Conservation (phyloP, 1,140 invertebrate genomes). For the Zaprionus capensis region DNA sequence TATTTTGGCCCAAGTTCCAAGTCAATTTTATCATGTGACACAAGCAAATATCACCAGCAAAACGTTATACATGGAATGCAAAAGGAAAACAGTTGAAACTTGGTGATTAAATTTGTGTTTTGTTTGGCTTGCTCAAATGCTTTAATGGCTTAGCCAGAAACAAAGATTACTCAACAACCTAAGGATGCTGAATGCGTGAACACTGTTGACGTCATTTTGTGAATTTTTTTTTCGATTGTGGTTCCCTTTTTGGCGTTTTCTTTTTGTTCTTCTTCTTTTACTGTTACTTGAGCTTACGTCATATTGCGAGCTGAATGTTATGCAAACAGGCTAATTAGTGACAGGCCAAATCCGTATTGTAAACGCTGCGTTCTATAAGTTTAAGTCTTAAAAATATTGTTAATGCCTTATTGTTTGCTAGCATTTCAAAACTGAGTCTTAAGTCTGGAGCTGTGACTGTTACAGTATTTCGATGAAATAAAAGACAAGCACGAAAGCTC, state of each 20-base stretch:
- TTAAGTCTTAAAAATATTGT: constrained; percentile 85
- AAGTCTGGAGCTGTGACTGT: too few relatives aligned
- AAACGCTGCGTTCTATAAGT: background rate
- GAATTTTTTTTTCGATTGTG: constrained; percentile 8
- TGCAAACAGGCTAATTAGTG: constrained; percentile 15
- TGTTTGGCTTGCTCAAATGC: background rate
- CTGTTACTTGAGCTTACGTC: constrained; percentile 16
- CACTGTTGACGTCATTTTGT: constrained; percentile 34
- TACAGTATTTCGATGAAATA: too few relatives aligned
- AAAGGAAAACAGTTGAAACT: background rate
- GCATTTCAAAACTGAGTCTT: too few relatives aligned
- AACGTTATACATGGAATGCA: background rate
- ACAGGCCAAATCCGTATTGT: constrained; percentile 5
- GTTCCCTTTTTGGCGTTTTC: background rate
- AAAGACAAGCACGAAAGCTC: too few relatives aligned
- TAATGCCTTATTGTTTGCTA: constrained; percentile 85
- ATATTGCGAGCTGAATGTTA: constrained; percentile 9
- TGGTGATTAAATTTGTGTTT: background rate
- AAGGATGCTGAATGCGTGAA: constrained; percentile 16
- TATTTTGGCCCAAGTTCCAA: too few relatives aligned
- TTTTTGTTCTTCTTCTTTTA: background rate
- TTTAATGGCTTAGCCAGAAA: constrained; percentile 9
- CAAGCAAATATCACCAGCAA: background rate
- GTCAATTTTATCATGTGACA: too few relatives aligned
- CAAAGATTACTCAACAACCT: constrained; percentile 37